Evolutionary conservation across 2,113 vertebrate genomes (phyloP), one percentile per base, ranked within the genome.

Genomic region (Pteronura brasiliensis): DNA sequence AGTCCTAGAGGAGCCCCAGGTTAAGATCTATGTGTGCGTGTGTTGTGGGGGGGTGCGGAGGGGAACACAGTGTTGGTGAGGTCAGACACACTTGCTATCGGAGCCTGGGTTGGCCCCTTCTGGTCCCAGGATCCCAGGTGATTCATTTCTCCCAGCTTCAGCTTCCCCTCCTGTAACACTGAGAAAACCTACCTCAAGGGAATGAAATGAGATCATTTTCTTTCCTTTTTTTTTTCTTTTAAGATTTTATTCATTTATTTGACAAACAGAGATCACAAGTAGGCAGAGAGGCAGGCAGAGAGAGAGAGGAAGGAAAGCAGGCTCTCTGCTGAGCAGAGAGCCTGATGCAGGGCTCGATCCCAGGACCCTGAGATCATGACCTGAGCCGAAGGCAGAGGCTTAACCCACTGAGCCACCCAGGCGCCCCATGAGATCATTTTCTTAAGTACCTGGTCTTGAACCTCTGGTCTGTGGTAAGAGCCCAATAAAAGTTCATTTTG

Each of bases 1-100:
- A 0, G 3, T 34, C 4, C 0, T 6, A 21, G 42, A 42, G n/a
- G 42, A n/a, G n/a, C 25, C 29, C 52, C 80, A 76, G 31, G 18
- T 59, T 31, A 52, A 76, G 59, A 6, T 25, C 13, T 29, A 5
- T 39, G 44, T 47, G 25, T 74, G 42, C 31, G n/a, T 9, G 14
- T 12, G 49, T 47, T 34, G 39, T 31, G 61, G 36, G 36, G 36
- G n/a, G 3, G 36, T 29, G 25, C 4, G 6, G 36, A 42, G 23
- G 21, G n/a, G 71, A 39, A 42, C 0, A 31, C 25, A 31, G n/a
- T 23, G 12, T 4, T 34, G 63, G 34, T 34, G 29, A 23, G 20
- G 11, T 27, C 29, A 47, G 34, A n/a, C 3, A 31, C 29, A 55
- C 49, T 34, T 47, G 25, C 29, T 29, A 15, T 49, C 34, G 0